Percentiles rank a stretch among this genome's conserved stretches.
Conservation (phyloP, 2,113 vertebrate species). For the Nerophis ophidion region DNA sequence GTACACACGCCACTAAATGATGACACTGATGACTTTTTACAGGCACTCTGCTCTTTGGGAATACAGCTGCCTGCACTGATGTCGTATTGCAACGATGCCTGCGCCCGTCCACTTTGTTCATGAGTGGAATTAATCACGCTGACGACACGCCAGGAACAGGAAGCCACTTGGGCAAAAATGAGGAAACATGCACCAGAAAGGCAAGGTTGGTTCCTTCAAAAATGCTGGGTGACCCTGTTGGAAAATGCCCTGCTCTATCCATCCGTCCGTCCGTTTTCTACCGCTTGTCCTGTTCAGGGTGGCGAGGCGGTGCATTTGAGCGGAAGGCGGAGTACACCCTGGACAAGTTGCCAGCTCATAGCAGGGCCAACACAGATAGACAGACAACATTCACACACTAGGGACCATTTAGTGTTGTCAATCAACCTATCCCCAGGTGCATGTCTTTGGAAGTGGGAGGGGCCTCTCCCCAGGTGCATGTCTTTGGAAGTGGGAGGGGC, state of each 20-base stretch:
- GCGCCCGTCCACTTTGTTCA: slow-evolving; percentile 18
- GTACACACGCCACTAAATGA: slow-evolving; percentile 22
- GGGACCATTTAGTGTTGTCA: no score
- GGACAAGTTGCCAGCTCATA: no score
- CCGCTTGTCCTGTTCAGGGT: no score
- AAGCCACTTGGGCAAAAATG: slow-evolving; percentile 23
- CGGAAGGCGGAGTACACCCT: no score
- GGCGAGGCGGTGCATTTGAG: no score
- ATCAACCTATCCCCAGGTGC: no score
- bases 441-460: no score
- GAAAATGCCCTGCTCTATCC: slow-evolving; percentile 41
- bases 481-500: no score
- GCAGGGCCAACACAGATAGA: no score
- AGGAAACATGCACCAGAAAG: slow-evolving; percentile 58
- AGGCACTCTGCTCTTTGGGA: slow-evolving; percentile 1
- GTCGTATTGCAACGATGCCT: slow-evolving; percentile 1
- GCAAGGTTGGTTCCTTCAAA: slow-evolving; percentile 48
- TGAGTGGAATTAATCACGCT: slow-evolving; percentile 46
- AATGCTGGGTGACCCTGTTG: slow-evolving; percentile 31
- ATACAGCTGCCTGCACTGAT: background rate
- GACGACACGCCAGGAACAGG: slow-evolving; percentile 51
- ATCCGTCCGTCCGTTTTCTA: no score
- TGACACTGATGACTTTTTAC: slow-evolving; percentile 44
- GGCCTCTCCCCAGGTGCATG: no score
- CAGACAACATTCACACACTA: no score